A percentile compares a stretch with the other conserved stretches of the same genome.
These are phyloP conservation scores for Barypeithes pellucidus DNA, from an alignment of 2,888 invertebrate genomes.

Conservation along the genomic window DNA sequence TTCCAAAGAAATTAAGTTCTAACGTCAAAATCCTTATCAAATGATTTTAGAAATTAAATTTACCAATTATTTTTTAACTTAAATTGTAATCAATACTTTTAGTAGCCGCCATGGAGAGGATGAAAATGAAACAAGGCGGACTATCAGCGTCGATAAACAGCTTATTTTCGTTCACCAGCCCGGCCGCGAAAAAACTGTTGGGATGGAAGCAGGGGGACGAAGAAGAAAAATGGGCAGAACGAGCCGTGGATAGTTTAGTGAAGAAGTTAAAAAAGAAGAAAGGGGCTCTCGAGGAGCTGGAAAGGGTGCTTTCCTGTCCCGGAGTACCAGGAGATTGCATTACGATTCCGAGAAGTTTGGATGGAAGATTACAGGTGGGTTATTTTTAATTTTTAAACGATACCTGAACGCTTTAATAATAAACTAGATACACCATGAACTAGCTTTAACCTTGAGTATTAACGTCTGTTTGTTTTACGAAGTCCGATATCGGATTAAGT, in stretches of 20 bases:
- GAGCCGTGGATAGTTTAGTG: conserved; percentile 95
- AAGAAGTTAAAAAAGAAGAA: conserved; percentile 95
- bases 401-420: no score
- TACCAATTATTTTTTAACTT: no score
- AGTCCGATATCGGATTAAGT: no score
- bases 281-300: conserved; percentile 94
- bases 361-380: conserved; percentile 74
- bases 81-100: conserved; percentile 54
- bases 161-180: conserved; percentile 94
- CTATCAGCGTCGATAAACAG: conserved; percentile 77
- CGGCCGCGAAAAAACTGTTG: conserved; percentile 92
- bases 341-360: conserved; percentile 95
- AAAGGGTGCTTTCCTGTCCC: conserved; percentile 92
- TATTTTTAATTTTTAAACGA: neutral
- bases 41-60: no score
- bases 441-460: no score
- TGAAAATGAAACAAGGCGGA: neutral
- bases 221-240: conserved; percentile 98
- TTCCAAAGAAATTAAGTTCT: no score
- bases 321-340: conserved; percentile 96
- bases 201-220: conserved; percentile 98
- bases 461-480: no score
- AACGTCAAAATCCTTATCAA: no score
- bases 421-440: no score
- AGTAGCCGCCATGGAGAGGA: conserved; percentile 47